Base-by-base conservation (phyloP, 2,113 vertebrate species). In the Grammomys dolichurus region DNA sequence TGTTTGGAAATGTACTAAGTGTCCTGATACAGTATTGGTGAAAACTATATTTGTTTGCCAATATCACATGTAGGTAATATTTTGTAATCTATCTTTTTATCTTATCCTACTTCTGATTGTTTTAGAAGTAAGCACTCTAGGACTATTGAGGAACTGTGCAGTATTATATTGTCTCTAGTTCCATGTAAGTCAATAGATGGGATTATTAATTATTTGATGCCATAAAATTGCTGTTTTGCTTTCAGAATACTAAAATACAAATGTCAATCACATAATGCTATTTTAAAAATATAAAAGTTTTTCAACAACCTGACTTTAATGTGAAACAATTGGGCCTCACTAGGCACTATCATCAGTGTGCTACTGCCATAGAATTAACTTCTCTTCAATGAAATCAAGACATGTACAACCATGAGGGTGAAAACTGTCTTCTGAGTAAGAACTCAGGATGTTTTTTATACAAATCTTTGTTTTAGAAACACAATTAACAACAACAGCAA, bases 331-430 rank as follows among this genome's bases (percentile, higher is more conserved):
- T 40, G 6, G 11, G 4, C 1, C 4, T 60, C 7, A 36, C 3
- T 20, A 26, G 43, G 24, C 43, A 5, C 2, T 63, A 81, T 73
- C 7, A 5, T 51, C 40, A 3, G 22, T 19, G 5, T 48, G 20
- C 8, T 1, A 0, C 24, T 24, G 2, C 2, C 56, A 19, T 4
- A 28, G 1, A 48, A 33, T n/a, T 4, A 24, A n/a, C 20, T 13
- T 63, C 54, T 84, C n/a, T 43, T 84, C n/a, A 43, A 7, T 63
- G n/a, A 26, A 60, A 28, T 84, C 36, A 63, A 75, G 40, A 51
- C 31, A 13, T 11, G 36, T 19, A 20, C 0, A 26, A 58, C 31
- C 2, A 1, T 12, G 51, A 58, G 3, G 14, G 2, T 72, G 24
- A 54, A 54, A 22, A 51, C 10, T 12, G 13, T 20, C 13, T 16